Base-by-base conservation (phyloP, 92 coral and sea anemone species). In the Heliopora coerulea region DNA sequence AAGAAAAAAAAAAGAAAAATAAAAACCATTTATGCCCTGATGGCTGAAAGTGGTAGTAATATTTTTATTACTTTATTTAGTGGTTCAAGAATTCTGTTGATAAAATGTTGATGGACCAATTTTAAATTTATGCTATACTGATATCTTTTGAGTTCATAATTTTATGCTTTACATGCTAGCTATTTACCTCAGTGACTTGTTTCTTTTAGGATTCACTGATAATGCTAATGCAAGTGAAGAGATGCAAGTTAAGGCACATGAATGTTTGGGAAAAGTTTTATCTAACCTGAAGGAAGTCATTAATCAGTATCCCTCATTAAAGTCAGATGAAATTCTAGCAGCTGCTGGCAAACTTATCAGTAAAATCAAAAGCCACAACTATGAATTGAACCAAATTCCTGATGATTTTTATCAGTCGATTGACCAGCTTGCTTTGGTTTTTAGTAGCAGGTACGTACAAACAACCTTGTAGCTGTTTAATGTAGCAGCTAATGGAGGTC, bases 391-490 rank as follows among this genome's bases (percentile, higher is more conserved):
- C 77, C 80, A 87, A 63, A 88, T 84, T 0, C 95, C 98, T 0
- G 98, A 93, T 65, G 98, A 93, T 49, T 93, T 93, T 77, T 93
- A 91, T 54, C 95, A 90, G 75, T 88, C 95, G n/a, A 88, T 93
- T 82, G 96, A 93, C 48, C 96, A 93, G 69, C 86, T 93, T 65
- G 98, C 98, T 11, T 65, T 90, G 85, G 96, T 96, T 2, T 93
- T 93, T 34, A 89, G 98, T 48, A 90, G 96, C 88, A 93, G 98
- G 98, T 89, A 75, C 42, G 75, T 35, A 20, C 23, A 20, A 2
- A 21, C 25, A 20, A 24, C 28, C n/a, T 54, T 11, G 12, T 10
- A 29, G 8, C 23, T 33, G 20, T 21, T 61, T 3, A 29, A 8
- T 3, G 26, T 59, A 50, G 58, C 29, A 63, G 33, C 44, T 28